Base-by-base conservation (phyloP, 2,888 invertebrate genomes). In the Dexiosoma caninum region DNA sequence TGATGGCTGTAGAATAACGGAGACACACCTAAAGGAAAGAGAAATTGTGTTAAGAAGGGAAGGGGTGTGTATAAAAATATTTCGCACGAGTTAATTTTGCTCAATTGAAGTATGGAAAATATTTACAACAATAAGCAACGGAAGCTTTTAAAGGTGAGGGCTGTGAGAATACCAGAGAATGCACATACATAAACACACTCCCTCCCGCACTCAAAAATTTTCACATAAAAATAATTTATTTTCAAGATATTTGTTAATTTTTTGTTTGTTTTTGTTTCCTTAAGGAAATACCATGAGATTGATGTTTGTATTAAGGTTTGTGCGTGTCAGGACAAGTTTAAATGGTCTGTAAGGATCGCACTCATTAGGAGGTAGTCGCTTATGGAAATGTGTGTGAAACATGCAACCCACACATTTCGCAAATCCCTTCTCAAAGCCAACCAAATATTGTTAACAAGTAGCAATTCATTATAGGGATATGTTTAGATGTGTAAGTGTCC, bases 71-170 rank as follows among this genome's bases (percentile, higher is more conserved):
- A 27, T 6, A 77, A 72, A 76, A 79, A 80, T 80, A 78, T 71
- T 82, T 80, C 78, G 82, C 82, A 82, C 76, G 80, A 77, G 75
- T 78, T 82, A 80, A 75, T 82, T 77, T n/a, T 51, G 55, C 10
- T 74, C 53, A 57, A 64, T 23, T 49, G 62, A 70, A 69, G 44
- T 70, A 51, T 44, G 14, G 21, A 60, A 60, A 55, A 72, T 77
- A 72, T 81, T 66, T 67, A 37, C 78, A 21, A 51, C 30, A 62
- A 37, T 16, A 12, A 46, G 35, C 27, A 71, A 46, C 77, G 77
- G 81, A 81, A 74, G 77, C 59, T 62, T 77, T 46, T 74, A 71
- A 75, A 81, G 75, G 75, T 78, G 78, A 82, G 81, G 81, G 78
- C 59, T 53, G 69, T 19, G 59, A 57, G 59, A n/a, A n/a, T 42